These are phyloP conservation scores for Astyanax mexicanus DNA, from an alignment of 2,797 vertebrate genomes.

Conservation along the genomic window DNA sequence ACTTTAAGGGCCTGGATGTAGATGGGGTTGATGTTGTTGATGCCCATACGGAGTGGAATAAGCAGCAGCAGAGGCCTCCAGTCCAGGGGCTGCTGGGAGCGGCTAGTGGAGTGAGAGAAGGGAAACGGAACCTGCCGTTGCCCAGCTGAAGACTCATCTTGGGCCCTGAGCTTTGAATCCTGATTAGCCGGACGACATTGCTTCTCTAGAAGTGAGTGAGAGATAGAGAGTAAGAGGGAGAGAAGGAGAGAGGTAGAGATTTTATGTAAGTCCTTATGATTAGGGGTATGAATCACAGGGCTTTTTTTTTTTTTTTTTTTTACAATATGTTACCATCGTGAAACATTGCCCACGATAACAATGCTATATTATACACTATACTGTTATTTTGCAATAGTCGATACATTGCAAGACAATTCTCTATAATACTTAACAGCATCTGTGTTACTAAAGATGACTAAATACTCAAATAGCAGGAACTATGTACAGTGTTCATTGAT, in stretches of 20 bases:
- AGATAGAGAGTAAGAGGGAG: not conserved
- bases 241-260: not conserved
- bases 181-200: slow-evolving; percentile 77
- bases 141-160: slow-evolving; percentile 8
- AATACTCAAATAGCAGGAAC: too few relatives aligned
- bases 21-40: slow-evolving; percentile 89
- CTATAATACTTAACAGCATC: too few relatives aligned
- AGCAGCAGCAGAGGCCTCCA: slow-evolving; percentile 88
- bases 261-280: too few relatives aligned
- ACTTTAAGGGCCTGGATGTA: slow-evolving; percentile 88
- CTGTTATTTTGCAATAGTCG: too few relatives aligned
- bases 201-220: slow-evolving; percentile 48
- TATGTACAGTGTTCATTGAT: too few relatives aligned
- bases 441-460: too few relatives aligned
- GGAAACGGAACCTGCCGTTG: slow-evolving; percentile 1
- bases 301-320: too few relatives aligned
- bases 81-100: slow-evolving; percentile 60
- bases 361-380: too few relatives aligned
- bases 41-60: slow-evolving; percentile 87
- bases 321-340: too few relatives aligned
- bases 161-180: slow-evolving; percentile 63
- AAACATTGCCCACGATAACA: too few relatives aligned
- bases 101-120: not conserved
- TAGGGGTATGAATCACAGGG: too few relatives aligned
- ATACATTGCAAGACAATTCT: too few relatives aligned